These are phyloP conservation scores for Procambarus clarkii DNA, from an alignment of 1,140 invertebrate species.

Conservation along the genomic window DNA sequence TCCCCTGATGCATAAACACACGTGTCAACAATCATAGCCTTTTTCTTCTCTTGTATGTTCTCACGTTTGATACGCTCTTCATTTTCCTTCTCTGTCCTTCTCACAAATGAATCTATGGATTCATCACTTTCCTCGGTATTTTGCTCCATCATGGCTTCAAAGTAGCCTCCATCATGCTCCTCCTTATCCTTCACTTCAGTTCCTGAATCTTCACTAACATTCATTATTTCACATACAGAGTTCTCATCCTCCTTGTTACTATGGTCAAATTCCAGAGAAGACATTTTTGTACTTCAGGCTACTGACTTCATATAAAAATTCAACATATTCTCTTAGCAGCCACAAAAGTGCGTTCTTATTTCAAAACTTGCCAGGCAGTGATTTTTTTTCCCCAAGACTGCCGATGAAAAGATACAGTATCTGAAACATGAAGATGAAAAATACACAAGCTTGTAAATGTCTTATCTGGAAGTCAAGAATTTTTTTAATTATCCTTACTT, in stretches of 20 bases:
- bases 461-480: not conserved
- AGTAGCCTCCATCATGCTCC: conserved; percentile 11
- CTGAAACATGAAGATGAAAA: not conserved
- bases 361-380: not conserved
- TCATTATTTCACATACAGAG: conserved; percentile 5
- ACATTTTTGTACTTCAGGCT: not conserved
- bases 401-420: not conserved
- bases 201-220: conserved; percentile 3
- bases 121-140: not conserved
- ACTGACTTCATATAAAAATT: not conserved
- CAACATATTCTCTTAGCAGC: not conserved
- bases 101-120: not conserved
- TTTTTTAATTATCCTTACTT: too few relatives aligned
- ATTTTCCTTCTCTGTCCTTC: not conserved
- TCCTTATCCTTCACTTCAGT: conserved; percentile 2
- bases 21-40: not conserved
- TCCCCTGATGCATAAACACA: not conserved
- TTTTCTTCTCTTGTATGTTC: not conserved
- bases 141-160: not conserved
- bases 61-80: not conserved
- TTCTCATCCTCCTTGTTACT: not conserved
- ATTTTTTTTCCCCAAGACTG: not conserved
- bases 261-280: not conserved
- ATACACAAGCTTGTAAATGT: not conserved
- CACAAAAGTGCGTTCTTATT: not conserved